Evolutionary conservation across 2,113 vertebrate genomes (phyloP).

Genomic region (Centrocercus urophasianus): DNA sequence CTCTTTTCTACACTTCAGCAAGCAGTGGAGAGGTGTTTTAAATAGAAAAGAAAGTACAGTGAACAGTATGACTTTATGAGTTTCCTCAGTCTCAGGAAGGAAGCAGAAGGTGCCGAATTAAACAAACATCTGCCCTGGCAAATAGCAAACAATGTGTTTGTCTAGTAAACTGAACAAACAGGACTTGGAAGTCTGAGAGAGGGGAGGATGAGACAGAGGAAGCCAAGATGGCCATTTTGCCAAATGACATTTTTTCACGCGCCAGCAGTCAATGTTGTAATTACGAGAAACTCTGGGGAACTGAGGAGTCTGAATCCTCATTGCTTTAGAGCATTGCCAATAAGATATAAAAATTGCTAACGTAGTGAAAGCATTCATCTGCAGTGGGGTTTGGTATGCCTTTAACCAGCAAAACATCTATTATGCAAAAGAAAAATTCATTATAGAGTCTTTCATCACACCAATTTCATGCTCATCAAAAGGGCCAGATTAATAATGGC

Average conservation of each 20-base stretch:
- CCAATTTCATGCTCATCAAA: not conserved
- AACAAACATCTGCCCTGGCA: slow-evolving; percentile 69
- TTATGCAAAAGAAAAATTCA: not conserved
- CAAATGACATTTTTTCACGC: slow-evolving; percentile 50
- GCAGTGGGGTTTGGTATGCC: not conserved
- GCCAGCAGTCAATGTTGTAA: slow-evolving; percentile 55
- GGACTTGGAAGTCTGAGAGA: slow-evolving; percentile 53
- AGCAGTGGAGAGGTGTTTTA: not conserved
- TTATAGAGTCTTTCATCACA: not conserved
- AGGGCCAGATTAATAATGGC: not conserved
- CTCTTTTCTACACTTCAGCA: not conserved
- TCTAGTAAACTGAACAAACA: slow-evolving; percentile 58
- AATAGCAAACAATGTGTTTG: slow-evolving; percentile 70
- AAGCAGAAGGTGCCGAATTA: slow-evolving; percentile 62
- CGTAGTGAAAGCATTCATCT: slow-evolving; percentile 3
- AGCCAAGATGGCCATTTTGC: slow-evolving; percentile 58
- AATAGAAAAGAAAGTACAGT: slow-evolving; percentile 31
- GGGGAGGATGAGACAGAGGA: slow-evolving; percentile 18
- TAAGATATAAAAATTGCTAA: slow-evolving; percentile 47
- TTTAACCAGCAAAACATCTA: not conserved
- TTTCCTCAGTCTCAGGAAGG: slow-evolving; percentile 14
- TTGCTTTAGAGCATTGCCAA: slow-evolving; percentile 27
- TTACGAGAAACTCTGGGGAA: slow-evolving; percentile 40
- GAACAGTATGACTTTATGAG: slow-evolving; percentile 30
- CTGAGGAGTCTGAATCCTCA: slow-evolving; percentile 20